These are phyloP conservation scores for Metalampra italica DNA, from an alignment of 2,888 invertebrate genomes.

Conservation along the genomic window DNA sequence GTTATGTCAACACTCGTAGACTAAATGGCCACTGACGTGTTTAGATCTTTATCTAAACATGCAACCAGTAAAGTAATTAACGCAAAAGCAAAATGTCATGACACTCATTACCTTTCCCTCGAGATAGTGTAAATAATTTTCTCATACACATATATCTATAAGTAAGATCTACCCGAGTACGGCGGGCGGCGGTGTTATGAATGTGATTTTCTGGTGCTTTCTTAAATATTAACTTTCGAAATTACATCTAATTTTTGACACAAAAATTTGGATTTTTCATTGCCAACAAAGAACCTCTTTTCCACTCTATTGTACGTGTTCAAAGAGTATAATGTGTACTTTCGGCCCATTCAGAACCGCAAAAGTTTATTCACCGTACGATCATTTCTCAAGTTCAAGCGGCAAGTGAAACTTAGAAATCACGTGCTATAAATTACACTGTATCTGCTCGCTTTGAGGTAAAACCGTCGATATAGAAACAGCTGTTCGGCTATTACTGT, in stretches of 20 bases:
- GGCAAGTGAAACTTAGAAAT: conserved; percentile 35
- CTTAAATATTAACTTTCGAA: too few relatives aligned
- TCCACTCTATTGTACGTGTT: too few relatives aligned
- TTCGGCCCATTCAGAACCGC: neutral
- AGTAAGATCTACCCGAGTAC: neutral
- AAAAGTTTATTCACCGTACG: neutral
- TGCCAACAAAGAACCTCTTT: too few relatives aligned
- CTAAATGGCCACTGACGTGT: neutral
- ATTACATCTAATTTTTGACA: too few relatives aligned
- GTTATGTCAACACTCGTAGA: neutral
- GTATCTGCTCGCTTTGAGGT: conserved; percentile 23
- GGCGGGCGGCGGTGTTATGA: neutral
- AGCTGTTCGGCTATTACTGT: conserved; percentile 38
- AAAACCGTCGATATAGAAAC: conserved; percentile 47
- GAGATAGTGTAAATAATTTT: neutral
- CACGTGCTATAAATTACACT: conserved; percentile 28
- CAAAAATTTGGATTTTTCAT: too few relatives aligned
- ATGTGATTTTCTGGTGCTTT: too few relatives aligned
- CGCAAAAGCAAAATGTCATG: neutral
- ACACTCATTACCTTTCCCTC: neutral
- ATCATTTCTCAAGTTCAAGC: conserved; percentile 18
- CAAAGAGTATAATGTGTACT: too few relatives aligned
- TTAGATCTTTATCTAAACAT: neutral
- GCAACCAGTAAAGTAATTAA: neutral
- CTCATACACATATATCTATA: neutral